Evolutionary conservation across 2,113 vertebrate species (phyloP).

Genomic region (Cyphomyrus discorhynchus): DNA sequence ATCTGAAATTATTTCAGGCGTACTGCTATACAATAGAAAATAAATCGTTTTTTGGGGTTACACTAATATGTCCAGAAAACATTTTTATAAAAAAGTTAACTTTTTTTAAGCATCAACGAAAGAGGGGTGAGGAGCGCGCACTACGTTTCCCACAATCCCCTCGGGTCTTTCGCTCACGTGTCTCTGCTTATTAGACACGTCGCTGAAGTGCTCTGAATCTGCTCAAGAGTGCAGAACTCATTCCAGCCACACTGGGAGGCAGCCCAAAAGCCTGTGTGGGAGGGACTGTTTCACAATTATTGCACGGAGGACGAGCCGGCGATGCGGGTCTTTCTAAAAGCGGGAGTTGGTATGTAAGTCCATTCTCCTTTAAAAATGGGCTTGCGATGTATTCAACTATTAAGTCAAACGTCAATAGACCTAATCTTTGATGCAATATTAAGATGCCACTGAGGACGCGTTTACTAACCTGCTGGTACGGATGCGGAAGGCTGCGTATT

Average conservation of each 20-base stretch:
- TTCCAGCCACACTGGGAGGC: constrained; percentile 47
- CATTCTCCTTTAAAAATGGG: background rate
- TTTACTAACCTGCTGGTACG: background rate
- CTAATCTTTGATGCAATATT: background rate
- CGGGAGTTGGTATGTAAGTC: constrained; percentile 10
- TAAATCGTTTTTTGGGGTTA: background rate
- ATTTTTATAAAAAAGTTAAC: background rate
- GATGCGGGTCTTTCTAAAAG: constrained; percentile 24
- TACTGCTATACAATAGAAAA: background rate
- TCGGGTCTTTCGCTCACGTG: constrained; percentile 20
- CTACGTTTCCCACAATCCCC: constrained; percentile 27
- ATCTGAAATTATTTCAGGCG: background rate
- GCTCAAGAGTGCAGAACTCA: constrained; percentile 43
- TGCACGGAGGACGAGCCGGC: constrained; percentile 14
- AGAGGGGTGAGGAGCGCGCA: background rate
- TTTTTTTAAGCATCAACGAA: background rate
- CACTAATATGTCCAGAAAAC: background rate
- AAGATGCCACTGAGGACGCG: background rate
- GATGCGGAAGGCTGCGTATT: background rate
- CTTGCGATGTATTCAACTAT: background rate
- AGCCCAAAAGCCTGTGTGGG: constrained; percentile 43
- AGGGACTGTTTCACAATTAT: constrained; percentile 41
- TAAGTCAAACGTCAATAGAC: background rate
- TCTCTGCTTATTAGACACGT: constrained; percentile 10
- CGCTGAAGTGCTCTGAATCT: constrained; percentile 43